Conservation (phyloP, 37 sponge, comb jelly and placozoan species). For the Spongilla lacustris region DNA sequence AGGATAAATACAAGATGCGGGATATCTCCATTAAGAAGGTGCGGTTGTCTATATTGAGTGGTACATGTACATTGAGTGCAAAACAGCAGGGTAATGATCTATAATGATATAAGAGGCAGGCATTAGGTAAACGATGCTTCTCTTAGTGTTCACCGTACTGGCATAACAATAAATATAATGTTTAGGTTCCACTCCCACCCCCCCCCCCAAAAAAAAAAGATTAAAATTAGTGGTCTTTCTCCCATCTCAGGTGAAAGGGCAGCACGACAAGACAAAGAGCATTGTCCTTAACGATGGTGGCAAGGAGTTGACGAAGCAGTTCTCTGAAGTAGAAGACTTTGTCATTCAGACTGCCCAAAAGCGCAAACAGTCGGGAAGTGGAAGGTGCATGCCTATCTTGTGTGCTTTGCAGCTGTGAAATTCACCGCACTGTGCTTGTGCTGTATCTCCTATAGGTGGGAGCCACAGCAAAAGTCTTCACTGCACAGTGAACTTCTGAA, state of each 20-base stretch:
- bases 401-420: background rate
- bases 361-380: constrained; percentile 30
- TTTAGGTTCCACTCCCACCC: no score
- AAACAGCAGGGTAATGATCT: no score
- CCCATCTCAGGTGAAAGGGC: constrained; percentile 31
- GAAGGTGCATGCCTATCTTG: constrained; percentile 15
- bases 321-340: constrained; percentile 24
- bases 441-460: constrained; percentile 22
- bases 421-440: background rate
- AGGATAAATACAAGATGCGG: constrained; percentile 53
- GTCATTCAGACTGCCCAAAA: constrained; percentile 20
- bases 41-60: no score
- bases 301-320: constrained; percentile 40
- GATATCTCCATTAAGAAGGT: constrained; percentile 62
- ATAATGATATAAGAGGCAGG: no score
- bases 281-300: constrained; percentile 51
- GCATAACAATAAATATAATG: no score
- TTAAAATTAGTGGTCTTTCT: no score
- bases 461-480: constrained; percentile 52
- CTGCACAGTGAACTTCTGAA: constrained; percentile 66
- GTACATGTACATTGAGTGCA: no score
- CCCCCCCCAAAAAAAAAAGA: no score
- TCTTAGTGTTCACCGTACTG: no score
- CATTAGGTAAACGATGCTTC: no score
- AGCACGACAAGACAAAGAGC: constrained; percentile 44